These are phyloP conservation scores for Noctua fimbriata DNA, from an alignment of 2,888 invertebrate genomes.

Conservation along the genomic window DNA sequence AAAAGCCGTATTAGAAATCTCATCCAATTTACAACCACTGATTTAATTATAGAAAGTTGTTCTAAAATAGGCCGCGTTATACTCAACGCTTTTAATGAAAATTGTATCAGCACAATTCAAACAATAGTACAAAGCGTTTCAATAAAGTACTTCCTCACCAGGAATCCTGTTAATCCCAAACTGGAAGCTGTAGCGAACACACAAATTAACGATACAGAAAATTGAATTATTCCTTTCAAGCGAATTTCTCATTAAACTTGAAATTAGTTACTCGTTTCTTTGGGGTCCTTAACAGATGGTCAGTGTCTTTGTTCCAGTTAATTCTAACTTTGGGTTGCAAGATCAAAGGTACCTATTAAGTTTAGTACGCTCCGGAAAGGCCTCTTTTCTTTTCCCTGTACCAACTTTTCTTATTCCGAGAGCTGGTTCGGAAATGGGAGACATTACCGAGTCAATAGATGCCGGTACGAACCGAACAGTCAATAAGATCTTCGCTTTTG, in stretches of 20 bases:
- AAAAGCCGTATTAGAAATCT: conserved; percentile 33
- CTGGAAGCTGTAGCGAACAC: conserved; percentile 61
- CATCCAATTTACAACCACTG: conserved; percentile 36
- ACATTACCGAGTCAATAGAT: conserved; percentile 89
- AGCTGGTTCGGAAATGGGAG: conserved; percentile 88
- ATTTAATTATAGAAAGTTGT: conserved; percentile 51
- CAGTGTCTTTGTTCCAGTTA: conserved; percentile 84
- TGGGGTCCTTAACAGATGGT: conserved; percentile 83
- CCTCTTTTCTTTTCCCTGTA: conserved; percentile 84
- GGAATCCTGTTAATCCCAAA: conserved; percentile 71
- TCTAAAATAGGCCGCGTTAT: conserved; percentile 50
- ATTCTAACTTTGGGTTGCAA: conserved; percentile 85
- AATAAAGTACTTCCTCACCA: conserved; percentile 73
- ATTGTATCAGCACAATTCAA: conserved; percentile 61
- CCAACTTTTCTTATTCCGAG: conserved; percentile 88
- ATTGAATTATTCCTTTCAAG: conserved; percentile 84
- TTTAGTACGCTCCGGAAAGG: conserved; percentile 84
- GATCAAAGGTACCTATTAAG: conserved; percentile 87
- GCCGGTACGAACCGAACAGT: conserved; percentile 83
- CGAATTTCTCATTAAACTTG: conserved; percentile 86
- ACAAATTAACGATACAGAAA: conserved; percentile 77
- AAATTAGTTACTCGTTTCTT: conserved; percentile 81
- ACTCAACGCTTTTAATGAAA: conserved; percentile 60
- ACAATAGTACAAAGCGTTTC: conserved; percentile 62
- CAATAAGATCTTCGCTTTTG: conserved; percentile 84